Conservation (phyloP, 2,888 invertebrate genomes). For the Sinohyriopsis cumingii region DNA sequence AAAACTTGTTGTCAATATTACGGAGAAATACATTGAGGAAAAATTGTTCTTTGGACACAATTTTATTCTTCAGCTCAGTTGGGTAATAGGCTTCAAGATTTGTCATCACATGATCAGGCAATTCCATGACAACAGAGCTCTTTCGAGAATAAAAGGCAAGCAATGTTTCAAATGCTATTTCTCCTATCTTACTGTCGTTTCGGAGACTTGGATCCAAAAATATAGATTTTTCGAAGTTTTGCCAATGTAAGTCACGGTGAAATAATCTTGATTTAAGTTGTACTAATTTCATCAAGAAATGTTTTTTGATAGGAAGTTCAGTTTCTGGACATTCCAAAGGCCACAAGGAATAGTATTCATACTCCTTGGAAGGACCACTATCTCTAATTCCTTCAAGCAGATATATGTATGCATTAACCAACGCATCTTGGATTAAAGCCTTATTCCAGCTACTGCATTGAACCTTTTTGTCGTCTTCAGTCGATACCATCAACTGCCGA, state of each 20-base stretch:
- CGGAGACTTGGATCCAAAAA: conserved; percentile 15
- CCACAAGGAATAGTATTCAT: conserved; percentile 14
- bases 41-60: conserved; percentile 9
- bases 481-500: conserved; percentile 41
- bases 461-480: conserved; percentile 53
- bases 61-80: conserved; percentile 1
- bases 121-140: no score
- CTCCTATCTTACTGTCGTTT: conserved; percentile 5
- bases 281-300: conserved; percentile 9
- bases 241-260: background rate
- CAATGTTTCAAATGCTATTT: conserved; percentile 5
- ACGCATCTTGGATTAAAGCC: conserved; percentile 19
- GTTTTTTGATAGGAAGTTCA: background rate
- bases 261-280: conserved; percentile 6
- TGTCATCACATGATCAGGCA: no score
- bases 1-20: conserved; percentile 7
- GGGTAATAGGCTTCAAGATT: background rate
- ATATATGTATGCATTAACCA: conserved; percentile 19
- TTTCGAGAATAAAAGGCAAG: conserved; percentile 4
- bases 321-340: conserved; percentile 2
- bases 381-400: conserved; percentile 10
- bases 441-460: conserved; percentile 23
- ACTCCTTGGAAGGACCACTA: background rate
- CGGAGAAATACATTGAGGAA: conserved; percentile 11
- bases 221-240: conserved; percentile 1